These are phyloP conservation scores for Anguilla japonica DNA, from an alignment of 2,113 vertebrate species.

Conservation along the genomic window DNA sequence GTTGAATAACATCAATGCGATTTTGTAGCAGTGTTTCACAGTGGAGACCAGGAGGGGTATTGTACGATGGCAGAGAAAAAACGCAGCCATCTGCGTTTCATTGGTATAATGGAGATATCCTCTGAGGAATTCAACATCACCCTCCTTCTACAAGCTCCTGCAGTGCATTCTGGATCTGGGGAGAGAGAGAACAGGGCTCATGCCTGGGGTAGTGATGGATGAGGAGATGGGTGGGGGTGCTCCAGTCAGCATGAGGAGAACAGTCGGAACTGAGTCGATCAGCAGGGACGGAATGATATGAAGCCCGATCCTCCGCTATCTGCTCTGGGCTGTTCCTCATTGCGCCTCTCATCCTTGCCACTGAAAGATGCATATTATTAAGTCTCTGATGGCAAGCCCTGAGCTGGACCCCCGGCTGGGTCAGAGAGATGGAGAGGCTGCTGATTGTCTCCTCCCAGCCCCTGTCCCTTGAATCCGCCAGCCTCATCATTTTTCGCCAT, in stretches of 20 bases:
- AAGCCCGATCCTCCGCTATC: background rate
- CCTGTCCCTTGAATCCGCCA: background rate
- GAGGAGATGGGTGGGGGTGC: background rate
- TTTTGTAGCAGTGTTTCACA: background rate
- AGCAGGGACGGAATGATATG: constrained; percentile 19
- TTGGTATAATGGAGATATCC: background rate
- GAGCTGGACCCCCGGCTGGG: background rate
- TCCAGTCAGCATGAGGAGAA: background rate
- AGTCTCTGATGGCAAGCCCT: background rate
- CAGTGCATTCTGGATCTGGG: background rate
- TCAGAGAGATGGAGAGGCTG: background rate
- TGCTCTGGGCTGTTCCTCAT: background rate
- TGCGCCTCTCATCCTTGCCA: background rate
- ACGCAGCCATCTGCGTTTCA: background rate
- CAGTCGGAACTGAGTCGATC: background rate
- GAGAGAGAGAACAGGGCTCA: background rate
- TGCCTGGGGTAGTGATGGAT: background rate
- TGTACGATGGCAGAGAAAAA: background rate
- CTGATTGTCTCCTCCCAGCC: background rate
- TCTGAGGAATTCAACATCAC: background rate
- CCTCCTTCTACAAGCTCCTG: background rate
- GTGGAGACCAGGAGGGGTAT: background rate
- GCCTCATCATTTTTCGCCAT: constrained; percentile 3
- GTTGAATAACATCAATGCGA: background rate
- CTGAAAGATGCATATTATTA: constrained; percentile 4